phyloP scores from a whole-genome alignment of 2,888 invertebrate genomes.

The Heliothis peltigera region DNA sequence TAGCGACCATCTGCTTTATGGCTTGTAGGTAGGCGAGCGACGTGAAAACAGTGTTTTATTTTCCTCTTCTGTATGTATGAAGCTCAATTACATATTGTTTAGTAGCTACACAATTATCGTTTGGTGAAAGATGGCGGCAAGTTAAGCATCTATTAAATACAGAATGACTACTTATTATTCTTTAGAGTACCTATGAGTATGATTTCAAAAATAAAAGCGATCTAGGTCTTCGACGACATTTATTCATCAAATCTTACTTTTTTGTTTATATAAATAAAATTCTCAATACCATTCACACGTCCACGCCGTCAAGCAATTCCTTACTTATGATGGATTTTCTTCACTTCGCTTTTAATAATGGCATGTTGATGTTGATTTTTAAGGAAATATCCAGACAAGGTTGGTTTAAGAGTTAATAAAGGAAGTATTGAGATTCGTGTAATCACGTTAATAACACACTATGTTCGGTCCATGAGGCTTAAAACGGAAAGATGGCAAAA shows the following conservation, averaged over 20 bases:
- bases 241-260: no score
- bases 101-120: not conserved
- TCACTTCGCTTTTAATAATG: constrained; percentile 41
- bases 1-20: constrained; percentile 71
- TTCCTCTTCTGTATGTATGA: constrained; percentile 14
- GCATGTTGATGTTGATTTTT: constrained; percentile 52
- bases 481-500: constrained; percentile 47
- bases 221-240: no score
- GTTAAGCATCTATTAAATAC: not conserved
- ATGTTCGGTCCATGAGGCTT: constrained; percentile 37
- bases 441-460: constrained; percentile 66
- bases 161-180: not conserved
- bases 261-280: no score
- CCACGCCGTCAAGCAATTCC: no score
- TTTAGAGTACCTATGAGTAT: no score
- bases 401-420: constrained; percentile 66
- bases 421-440: constrained; percentile 67
- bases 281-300: no score
- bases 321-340: constrained; percentile 12
- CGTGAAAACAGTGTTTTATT: constrained; percentile 43
- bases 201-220: no score
- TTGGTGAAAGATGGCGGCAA: no score
- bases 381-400: constrained; percentile 68
- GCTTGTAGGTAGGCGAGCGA: constrained; percentile 52
- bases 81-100: constrained; percentile 21